phyloP scores from a whole-genome alignment of 2,888 invertebrate genomes.

The Glaucopsyche alexis region DNA sequence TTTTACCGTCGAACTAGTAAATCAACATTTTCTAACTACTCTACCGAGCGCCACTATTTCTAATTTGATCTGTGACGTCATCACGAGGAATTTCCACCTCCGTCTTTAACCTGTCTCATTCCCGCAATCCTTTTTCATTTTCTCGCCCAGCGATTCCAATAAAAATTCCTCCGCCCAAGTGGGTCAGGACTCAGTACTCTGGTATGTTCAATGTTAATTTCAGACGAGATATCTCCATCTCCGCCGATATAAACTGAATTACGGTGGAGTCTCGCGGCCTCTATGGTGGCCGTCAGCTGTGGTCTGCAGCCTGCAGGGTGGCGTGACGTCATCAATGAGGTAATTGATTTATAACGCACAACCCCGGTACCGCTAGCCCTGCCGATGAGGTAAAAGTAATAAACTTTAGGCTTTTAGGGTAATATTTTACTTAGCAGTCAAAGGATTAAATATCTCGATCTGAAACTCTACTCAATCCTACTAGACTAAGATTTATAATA shows the following conservation, averaged over 20 bases:
- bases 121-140: conserved; percentile 6
- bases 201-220: background rate
- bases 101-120: background rate
- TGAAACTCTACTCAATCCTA: too few species aligned
- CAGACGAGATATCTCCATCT: background rate
- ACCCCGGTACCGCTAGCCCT: too few species aligned
- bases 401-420: too few species aligned
- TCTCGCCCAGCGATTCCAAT: conserved; percentile 2
- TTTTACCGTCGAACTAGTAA: background rate
- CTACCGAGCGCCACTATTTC: background rate
- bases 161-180: background rate
- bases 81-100: background rate
- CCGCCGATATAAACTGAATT: background rate
- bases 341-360: too few species aligned
- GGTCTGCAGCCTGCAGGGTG: too few species aligned
- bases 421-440: too few species aligned
- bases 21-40: background rate
- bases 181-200: background rate
- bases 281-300: too few species aligned
- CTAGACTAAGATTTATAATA: too few species aligned
- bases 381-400: too few species aligned
- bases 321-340: too few species aligned
- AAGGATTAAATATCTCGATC: too few species aligned
- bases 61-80: background rate
- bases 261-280: too few species aligned